phyloP scores from a whole-genome alignment of 2,888 invertebrate species.

The Escarpia spicata region DNA sequence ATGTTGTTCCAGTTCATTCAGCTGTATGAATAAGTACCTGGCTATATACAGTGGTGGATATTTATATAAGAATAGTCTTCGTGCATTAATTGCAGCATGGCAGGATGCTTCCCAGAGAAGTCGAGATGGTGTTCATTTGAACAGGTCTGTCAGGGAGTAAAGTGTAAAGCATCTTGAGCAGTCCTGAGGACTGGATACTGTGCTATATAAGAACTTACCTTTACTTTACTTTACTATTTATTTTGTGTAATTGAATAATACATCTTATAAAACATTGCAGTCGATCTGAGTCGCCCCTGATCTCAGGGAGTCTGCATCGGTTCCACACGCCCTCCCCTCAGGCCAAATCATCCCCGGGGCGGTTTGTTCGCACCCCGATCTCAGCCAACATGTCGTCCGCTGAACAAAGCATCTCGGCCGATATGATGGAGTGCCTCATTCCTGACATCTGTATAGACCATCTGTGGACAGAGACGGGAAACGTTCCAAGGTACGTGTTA shows the following conservation, averaged over 20 bases:
- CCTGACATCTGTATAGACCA: constrained; percentile 90
- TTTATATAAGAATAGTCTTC: no score
- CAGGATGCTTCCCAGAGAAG: no score
- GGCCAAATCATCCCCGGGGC: constrained; percentile 47
- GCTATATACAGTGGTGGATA: no score
- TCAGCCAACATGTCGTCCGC: constrained; percentile 9
- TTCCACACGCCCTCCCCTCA: constrained; percentile 55
- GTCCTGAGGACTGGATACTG: no score
- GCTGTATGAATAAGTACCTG: no score
- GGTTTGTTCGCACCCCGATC: constrained; percentile 27
- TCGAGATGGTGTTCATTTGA: no score
- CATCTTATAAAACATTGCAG: constrained; percentile 55
- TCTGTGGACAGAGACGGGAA: constrained; percentile 81
- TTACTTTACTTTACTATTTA: not conserved
- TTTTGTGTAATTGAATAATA: not conserved
- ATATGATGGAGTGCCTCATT: constrained; percentile 71
- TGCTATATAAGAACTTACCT: no score
- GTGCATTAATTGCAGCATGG: no score
- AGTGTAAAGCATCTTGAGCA: no score
- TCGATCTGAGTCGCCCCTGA: constrained; percentile 68
- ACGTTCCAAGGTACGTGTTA: constrained; percentile 60
- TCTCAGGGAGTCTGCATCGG: constrained; percentile 55
- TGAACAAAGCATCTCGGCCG: constrained; percentile 14
- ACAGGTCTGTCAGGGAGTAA: no score
- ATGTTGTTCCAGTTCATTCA: no score